These are phyloP conservation scores for Tachuris rubrigastra DNA, from an alignment of 2,113 vertebrate genomes.

Conservation along the genomic window DNA sequence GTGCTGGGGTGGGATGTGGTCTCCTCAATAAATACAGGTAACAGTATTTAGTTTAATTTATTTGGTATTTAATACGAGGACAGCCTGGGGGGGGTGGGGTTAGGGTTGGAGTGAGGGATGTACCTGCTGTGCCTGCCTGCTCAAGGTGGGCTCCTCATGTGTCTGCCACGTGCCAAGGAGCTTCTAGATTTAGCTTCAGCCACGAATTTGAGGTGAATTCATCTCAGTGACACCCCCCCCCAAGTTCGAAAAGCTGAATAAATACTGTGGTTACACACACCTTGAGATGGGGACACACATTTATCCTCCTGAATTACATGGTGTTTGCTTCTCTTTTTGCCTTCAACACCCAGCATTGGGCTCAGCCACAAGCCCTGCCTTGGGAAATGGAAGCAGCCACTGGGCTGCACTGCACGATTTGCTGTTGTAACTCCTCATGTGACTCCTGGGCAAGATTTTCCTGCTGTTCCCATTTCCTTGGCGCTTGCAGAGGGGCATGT, in stretches of 20 bases:
- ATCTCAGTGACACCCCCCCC: not conserved
- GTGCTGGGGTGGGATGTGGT: not conserved
- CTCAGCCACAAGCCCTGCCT: not conserved
- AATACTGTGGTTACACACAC: not conserved
- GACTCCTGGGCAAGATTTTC: slow-evolving; percentile 4
- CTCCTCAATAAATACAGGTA: not conserved
- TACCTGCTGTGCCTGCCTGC: not conserved
- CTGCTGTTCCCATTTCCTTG: not conserved
- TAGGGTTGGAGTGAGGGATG: no score
- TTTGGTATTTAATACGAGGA: no score
- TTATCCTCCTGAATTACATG: not conserved
- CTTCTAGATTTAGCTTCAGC: not conserved
- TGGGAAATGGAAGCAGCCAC: not conserved
- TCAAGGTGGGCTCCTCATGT: not conserved
- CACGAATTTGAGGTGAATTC: not conserved
- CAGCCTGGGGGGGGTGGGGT: no score
- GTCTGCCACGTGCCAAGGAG: not conserved
- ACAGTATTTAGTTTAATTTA: no score
- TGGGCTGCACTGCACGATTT: not conserved
- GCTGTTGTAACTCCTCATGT: not conserved
- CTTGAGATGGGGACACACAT: not conserved
- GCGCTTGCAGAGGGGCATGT: not conserved
- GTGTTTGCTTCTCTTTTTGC: not conserved
- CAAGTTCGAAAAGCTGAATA: not conserved
- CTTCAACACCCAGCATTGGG: not conserved